These are phyloP conservation scores for Trichonephila inaurata DNA, from an alignment of 1,140 invertebrate species.

Conservation along the genomic window DNA sequence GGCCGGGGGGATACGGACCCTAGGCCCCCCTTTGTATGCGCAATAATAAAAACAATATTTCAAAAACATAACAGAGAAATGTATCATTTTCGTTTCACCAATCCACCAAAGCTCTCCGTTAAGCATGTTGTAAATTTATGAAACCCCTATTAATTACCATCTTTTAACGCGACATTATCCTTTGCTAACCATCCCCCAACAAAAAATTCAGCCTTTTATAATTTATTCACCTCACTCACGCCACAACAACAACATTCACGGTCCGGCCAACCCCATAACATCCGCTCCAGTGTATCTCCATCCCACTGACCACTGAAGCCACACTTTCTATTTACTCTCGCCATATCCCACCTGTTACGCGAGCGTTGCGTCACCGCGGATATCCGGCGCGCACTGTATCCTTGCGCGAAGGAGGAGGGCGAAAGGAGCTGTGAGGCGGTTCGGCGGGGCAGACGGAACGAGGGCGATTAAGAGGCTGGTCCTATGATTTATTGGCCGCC, in stretches of 20 bases:
- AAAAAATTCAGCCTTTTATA: background rate
- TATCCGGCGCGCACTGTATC: conserved; percentile 70
- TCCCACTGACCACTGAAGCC: background rate
- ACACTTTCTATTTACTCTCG: background rate
- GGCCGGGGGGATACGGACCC: too few relatives aligned
- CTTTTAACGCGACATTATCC: too few relatives aligned
- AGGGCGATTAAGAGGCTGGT: conserved; percentile 16
- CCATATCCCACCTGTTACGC: conserved; percentile 53
- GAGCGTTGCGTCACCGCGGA: conserved; percentile 17
- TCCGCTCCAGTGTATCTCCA: background rate
- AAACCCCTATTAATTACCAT: too few relatives aligned
- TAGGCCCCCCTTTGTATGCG: too few relatives aligned
- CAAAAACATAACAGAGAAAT: too few relatives aligned
- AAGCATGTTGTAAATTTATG: too few relatives aligned
- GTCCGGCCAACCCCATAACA: background rate
- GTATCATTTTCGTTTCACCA: too few relatives aligned
- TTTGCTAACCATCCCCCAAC: background rate
- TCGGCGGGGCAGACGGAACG: background rate
- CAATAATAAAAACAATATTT: too few relatives aligned
- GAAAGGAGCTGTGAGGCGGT: background rate
- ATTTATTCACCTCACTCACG: background rate
- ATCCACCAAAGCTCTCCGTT: too few relatives aligned
- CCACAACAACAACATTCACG: background rate
- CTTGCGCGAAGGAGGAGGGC: conserved; percentile 35
- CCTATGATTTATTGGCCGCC: conserved; percentile 70